phyloP scores from a whole-genome alignment of 2,888 invertebrate genomes.

The Polia nebulosa region DNA sequence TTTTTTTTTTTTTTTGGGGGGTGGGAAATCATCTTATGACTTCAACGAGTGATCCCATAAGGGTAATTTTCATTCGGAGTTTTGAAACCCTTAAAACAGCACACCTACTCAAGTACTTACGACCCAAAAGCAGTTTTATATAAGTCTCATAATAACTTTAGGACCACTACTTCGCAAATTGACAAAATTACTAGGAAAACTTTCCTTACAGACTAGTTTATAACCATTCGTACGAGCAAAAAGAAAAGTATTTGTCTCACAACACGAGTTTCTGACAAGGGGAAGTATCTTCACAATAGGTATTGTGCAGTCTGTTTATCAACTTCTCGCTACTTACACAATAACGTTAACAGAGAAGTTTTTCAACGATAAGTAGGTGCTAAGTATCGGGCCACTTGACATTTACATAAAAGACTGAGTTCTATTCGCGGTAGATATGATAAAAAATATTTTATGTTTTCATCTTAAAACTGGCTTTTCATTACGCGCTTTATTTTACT shows the following conservation, averaged over 20 bases:
- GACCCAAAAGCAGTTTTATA: background rate
- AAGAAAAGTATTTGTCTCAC: constrained; percentile 28
- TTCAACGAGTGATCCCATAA: too few species aligned
- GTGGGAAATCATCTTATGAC: too few species aligned
- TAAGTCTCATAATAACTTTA: background rate
- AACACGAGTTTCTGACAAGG: constrained; percentile 44
- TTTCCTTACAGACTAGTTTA: background rate
- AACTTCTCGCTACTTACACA: constrained; percentile 47
- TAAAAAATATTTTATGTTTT: background rate
- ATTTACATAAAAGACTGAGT: constrained; percentile 11
- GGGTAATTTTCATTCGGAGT: too few species aligned
- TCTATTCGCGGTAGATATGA: background rate
- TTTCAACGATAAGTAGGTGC: constrained; percentile 34
- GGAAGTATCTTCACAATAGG: constrained; percentile 49
- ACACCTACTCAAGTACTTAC: background rate
- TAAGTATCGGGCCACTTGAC: constrained; percentile 32
- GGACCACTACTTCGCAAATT: background rate
- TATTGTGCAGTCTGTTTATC: constrained; percentile 52
- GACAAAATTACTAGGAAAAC: background rate
- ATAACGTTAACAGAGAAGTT: constrained; percentile 47
- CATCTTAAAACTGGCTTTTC: background rate
- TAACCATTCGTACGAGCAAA: constrained; percentile 6
- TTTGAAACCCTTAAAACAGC: background rate
- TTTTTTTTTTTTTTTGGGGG: too few species aligned
- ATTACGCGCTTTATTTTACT: too few species aligned